Evolutionary conservation across 2,888 invertebrate genomes (phyloP), one percentile per base, ranked within the genome.

Genomic region (Trilocha varians): DNA sequence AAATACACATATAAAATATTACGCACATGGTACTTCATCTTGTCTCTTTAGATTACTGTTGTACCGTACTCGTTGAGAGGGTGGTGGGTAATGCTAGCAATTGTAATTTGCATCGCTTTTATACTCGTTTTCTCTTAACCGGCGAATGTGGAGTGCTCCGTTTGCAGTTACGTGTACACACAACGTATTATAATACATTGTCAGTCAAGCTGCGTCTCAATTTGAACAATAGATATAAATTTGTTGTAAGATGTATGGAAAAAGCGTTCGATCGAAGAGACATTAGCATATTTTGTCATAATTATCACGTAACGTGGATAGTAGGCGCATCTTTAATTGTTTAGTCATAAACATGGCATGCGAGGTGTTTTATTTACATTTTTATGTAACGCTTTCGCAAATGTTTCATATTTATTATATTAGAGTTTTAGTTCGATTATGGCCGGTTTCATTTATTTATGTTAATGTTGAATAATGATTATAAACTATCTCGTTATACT

Each of bases 91-190:
- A 77, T 85, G 85, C 77, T 53, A 61, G 68, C 70, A 68, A 55
- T 73, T 67, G 74, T 65, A 72, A 85, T 80, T 84, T 85, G 79
- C 84, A 83, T 84, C 76, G 84, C 75, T 82, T 85, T 68, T 85
- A 85, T 85, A 85, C 77, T 64, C 74, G 54, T 74, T 84, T 84
- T 85, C 85, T 74, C 84, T 76, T 62, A 70, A 52, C 60, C 47
- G 48, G 45, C 51, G 52, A 58, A 64, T 59, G 58, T 72, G 77
- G 75, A 64, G 71, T 76, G 77, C 66, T 73, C 70, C 60, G 69
- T 56, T 66, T 63, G 62, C 62, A 65, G 59, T 80, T 80, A 82
- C 80, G 78, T 80, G 64, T 66, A 55, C 62, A 52, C 52, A n/a
- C n/a, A n/a, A n/a, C 47, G 45, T 50, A 54, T 51, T 50, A 52